Conservation (phyloP, 2,113 vertebrate genomes). For the Pantherophis guttatus region DNA sequence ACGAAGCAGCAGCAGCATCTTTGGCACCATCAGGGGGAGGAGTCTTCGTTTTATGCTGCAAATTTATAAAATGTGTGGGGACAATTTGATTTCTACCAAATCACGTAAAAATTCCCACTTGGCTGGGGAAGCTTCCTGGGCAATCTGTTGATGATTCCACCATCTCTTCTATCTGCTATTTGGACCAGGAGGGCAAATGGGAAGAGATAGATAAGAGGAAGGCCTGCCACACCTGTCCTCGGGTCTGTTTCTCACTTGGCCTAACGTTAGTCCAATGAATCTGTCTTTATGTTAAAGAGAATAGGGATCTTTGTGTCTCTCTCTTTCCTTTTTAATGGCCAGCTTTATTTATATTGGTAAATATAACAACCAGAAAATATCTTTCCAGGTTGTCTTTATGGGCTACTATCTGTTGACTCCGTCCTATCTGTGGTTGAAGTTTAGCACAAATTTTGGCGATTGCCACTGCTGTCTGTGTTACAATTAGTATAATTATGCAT, state of each 20-base stretch:
- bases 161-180: background rate
- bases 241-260: background rate
- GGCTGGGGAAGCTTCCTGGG: background rate
- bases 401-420: background rate
- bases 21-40: background rate
- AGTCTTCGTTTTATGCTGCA: background rate
- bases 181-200: background rate
- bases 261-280: background rate
- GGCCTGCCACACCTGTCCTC: background rate
- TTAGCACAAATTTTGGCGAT: background rate
- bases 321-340: background rate
- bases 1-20: background rate
- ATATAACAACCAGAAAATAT: background rate
- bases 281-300: background rate
- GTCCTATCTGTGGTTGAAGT: background rate
- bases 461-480: background rate
- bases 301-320: background rate
- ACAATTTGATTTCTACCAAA: background rate
- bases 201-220: background rate
- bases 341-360: background rate
- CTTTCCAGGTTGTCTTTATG: background rate
- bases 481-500: background rate
- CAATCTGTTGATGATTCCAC: background rate
- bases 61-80: background rate
- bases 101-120: background rate